Evolutionary conservation across 1,140 invertebrate genomes (phyloP), one percentile per base, ranked within the genome.

Genomic region (Eumeta japonica): DNA sequence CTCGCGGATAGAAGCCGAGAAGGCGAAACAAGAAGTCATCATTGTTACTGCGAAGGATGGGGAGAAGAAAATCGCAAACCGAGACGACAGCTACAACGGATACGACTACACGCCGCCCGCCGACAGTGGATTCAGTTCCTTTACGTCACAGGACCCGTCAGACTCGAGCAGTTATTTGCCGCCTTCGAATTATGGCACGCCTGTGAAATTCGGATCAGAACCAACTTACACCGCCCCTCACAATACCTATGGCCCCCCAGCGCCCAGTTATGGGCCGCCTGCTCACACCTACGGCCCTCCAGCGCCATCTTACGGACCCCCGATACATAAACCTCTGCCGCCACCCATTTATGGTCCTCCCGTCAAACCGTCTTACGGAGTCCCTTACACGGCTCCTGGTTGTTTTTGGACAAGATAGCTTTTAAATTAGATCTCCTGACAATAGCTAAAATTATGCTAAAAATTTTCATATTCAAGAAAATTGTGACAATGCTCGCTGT

Each of bases 401-500:
- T 45, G 13, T 72, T 83, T 29, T 59, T 82, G 2, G 78, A 80
- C 16, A 81, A 83, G 43, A 55, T 85, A 0, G 76, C 82, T 7
- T 73, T 83, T 3, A 88, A 87, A 67, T 50, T 87, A n/a, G 83
- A 84, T 50, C 75, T 86, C 3, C 74, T 85, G 28, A 86, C 85
- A 0, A 49, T 88, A n/a, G 83, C 83, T 0, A 88, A 88, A 60
- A 79, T 88, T 28, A 39, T 88, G 28, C 56, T 88, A 7, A 87
- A 88, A 55, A 51, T 88, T 4, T 66, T 88, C 1, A 84, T 88
- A 42, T 87, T 88, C 48, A 88, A 88, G 58, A 84, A 88, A 62
- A 82, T 88, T 32, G 83, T 88, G 11, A 87, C 87, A 53, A 87
- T 88, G 55, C 82, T 88, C 19, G 86, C 83, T 0, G 62, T 87